Evolutionary conservation across 1,140 invertebrate species (phyloP).

Genomic region (Caenorhabditis tropicalis): DNA sequence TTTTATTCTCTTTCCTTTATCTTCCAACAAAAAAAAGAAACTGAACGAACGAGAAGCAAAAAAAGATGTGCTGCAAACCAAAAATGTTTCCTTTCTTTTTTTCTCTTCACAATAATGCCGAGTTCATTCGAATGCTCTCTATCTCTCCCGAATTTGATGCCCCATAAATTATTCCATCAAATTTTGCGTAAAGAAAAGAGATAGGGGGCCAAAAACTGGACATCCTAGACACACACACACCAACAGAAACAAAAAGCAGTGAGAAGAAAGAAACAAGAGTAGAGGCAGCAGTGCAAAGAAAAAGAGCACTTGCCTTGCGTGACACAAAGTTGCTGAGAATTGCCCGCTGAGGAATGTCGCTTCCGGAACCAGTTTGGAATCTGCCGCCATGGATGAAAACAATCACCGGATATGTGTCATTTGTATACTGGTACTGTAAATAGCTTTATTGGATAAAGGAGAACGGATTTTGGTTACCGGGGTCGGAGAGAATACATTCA

Average conservation of each 20-base stretch:
- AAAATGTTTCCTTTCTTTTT: slow-evolving; percentile 20
- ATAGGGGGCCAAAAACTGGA: background rate
- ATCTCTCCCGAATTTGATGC: background rate
- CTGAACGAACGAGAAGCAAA: background rate
- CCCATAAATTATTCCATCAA: slow-evolving; percentile 26
- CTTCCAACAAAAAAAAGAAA: background rate
- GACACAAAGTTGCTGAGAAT: slow-evolving; percentile 77
- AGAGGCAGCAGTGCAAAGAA: slow-evolving; percentile 95
- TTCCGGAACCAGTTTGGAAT: slow-evolving; percentile 65
- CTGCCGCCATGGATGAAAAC: slow-evolving; percentile 70
- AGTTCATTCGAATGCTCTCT: background rate
- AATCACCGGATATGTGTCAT: slow-evolving; percentile 72
- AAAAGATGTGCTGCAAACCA: background rate
- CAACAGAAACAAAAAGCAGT: background rate
- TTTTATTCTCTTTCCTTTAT: slow-evolving; percentile 3
- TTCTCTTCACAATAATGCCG: background rate
- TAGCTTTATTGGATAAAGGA: background rate
- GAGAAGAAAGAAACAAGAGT: slow-evolving; percentile 69
- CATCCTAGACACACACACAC: background rate
- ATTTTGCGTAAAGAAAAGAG: background rate
- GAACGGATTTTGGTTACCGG: slow-evolving; percentile 76
- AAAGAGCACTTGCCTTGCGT: slow-evolving; percentile 90
- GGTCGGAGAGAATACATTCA: slow-evolving; percentile 93
- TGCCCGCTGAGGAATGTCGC: slow-evolving; percentile 69
- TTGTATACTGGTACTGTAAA: slow-evolving; percentile 66